A percentile compares a stretch with the other conserved stretches of the same genome.
Conservation (phyloP, 2,797 vertebrate species). For the Arctocebus calabarensis region DNA sequence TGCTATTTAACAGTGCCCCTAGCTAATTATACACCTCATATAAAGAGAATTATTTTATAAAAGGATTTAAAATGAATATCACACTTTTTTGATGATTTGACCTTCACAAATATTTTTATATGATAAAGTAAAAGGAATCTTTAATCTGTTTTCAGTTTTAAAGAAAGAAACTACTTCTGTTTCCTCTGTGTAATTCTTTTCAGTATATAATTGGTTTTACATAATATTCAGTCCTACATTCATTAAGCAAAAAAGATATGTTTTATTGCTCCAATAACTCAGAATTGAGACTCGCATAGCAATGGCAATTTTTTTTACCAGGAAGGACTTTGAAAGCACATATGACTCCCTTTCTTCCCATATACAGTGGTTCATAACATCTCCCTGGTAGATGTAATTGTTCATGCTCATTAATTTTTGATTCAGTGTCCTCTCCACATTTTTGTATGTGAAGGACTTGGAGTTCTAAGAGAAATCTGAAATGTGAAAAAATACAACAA, state of each 20-base stretch:
- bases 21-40: background rate
- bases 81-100: constrained; percentile 49
- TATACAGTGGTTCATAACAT: constrained; percentile 20
- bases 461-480: background rate
- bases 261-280: background rate
- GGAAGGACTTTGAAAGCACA: constrained; percentile 53
- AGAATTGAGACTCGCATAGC: background rate
- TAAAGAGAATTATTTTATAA: constrained; percentile 12
- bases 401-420: constrained; percentile 58
- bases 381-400: constrained; percentile 54
- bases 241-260: constrained; percentile 6
- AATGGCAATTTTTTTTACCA: background rate
- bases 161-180: background rate
- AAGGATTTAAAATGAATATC: background rate
- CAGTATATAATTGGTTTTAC: background rate
- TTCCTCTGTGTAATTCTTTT: background rate
- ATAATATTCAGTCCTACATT: background rate
- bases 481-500: constrained; percentile 33
- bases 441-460: constrained; percentile 10
- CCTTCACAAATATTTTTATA: constrained; percentile 32
- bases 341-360: constrained; percentile 25
- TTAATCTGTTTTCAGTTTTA: background rate
- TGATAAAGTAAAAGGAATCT: constrained; percentile 39
- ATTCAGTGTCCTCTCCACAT: constrained; percentile 23
- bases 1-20: background rate